A percentile compares a stretch with the other conserved stretches of the same genome.
Conservation (phyloP, 2,888 invertebrate genomes). For the Nomada goodeniana region DNA sequence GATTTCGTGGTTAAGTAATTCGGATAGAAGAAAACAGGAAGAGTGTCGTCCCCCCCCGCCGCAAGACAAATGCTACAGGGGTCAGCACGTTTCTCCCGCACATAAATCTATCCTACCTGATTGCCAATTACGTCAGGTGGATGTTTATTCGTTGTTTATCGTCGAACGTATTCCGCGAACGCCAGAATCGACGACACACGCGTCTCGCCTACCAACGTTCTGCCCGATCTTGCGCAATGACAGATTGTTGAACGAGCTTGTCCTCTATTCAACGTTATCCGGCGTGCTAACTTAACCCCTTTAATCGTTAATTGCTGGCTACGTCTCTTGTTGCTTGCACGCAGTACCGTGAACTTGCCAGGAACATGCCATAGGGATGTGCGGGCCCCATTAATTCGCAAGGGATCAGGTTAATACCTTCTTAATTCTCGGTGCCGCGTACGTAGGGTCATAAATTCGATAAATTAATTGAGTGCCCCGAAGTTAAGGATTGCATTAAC, state of each 20-base stretch:
- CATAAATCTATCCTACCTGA: conserved; percentile 66
- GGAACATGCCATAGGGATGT: background rate
- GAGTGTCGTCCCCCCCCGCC: conserved; percentile 8
- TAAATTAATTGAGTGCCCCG: background rate
- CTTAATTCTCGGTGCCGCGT: background rate
- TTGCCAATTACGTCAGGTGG: conserved; percentile 69
- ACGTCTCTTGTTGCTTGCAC: background rate
- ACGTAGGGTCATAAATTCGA: background rate
- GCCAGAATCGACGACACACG: conserved; percentile 51
- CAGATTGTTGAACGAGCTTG: conserved; percentile 24
- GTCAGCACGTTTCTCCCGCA: conserved; percentile 45
- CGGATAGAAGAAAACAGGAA: background rate
- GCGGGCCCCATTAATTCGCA: background rate
- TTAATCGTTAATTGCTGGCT: conserved; percentile 16
- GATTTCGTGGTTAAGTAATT: background rate
- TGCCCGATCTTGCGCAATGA: conserved; percentile 17
- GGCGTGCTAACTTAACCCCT: background rate
- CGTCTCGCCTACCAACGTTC: conserved; percentile 23
- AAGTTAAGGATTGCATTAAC: background rate
- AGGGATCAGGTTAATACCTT: background rate
- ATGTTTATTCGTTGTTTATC: conserved; percentile 61
- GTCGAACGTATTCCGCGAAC: conserved; percentile 24
- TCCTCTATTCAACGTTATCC: conserved; percentile 21
- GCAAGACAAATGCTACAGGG: conserved; percentile 28
- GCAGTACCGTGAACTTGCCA: background rate